Evolutionary conservation across 2,797 vertebrate species (phyloP).

Genomic region (Hypotaenidia okinawae): DNA sequence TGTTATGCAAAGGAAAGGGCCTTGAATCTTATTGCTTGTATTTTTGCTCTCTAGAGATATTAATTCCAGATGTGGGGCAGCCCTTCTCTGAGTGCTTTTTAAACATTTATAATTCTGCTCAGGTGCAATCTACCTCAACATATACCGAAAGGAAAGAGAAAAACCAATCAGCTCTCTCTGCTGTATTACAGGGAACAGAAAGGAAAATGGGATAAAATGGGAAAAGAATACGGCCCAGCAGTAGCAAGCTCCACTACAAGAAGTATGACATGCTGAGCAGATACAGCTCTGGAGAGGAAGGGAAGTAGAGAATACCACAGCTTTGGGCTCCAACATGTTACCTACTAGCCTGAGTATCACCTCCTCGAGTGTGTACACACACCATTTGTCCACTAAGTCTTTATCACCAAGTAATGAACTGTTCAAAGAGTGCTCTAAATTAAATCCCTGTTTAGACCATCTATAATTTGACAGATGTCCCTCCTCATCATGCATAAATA

Average conservation of each 20-base stretch:
- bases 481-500: not conserved
- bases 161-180: not conserved
- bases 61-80: not conserved
- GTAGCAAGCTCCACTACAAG: not conserved
- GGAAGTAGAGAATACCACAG: not conserved
- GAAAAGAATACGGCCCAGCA: not conserved
- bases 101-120: not conserved
- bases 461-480: not conserved
- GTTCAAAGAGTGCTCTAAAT: not conserved
- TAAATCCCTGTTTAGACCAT: not conserved
- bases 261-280: not conserved
- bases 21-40: not conserved
- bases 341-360: not conserved
- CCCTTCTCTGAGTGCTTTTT: not conserved
- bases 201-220: not conserved
- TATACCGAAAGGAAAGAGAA: not conserved
- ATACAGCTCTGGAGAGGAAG: not conserved
- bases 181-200: not conserved
- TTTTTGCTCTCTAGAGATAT: not conserved
- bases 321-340: not conserved
- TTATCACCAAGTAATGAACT: not conserved
- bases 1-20: not conserved
- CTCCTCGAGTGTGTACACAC: not conserved
- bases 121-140: not conserved
- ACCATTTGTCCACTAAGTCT: not conserved